Base-by-base conservation (phyloP, 2,113 vertebrate genomes). In the Corvus moneduloides region DNA sequence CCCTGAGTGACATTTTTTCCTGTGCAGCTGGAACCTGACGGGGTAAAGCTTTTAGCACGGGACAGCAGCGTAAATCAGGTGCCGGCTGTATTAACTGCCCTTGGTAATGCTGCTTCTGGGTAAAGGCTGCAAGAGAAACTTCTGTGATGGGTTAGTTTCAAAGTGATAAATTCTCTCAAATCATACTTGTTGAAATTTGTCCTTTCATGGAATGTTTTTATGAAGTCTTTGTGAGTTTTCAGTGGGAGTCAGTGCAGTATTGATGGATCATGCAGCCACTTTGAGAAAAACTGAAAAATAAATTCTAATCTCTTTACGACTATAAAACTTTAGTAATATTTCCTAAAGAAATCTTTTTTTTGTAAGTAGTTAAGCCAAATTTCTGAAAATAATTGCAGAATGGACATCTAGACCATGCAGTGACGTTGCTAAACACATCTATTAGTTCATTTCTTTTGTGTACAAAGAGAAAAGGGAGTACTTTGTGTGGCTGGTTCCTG, bases 91-190 rank as follows among this genome's bases (percentile, higher is more conserved):
- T 54, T 84, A 33, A 59, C n/a, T 33, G 4, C 16, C 24, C 23
- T 54, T 0, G 0, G 4, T 46, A 28, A 13, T 24, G 24, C 27
- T 48, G 14, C 37, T 72, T 92, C 63, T 1, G 7, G 13, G 4
- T 74, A 44, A 16, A 69, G 43, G 6, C 48, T 62, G 51, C 2
- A n/a, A 55, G 51, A 52, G 14, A 64, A 12, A 58, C 73, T 77
- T 77, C 71, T 17, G 7, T 56, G 21, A 28, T 62, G 21, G 1
- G 2, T 68, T 79, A 39, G 13, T 77, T 84, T 66, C 7, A 41
- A 51, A 74, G 7, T 0, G 3, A 9, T 9, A 43, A 43, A 48
- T 89, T 48, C 4, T 78, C 7, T 46, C 13, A 63, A 62, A 39
- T 84, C 3, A 6, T 52, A 3, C 13, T 55, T 7, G 2, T 11